Evolutionary conservation across 2,888 invertebrate genomes (phyloP), one percentile per base, ranked within the genome.

Genomic region (Crossocerus cetratus): DNA sequence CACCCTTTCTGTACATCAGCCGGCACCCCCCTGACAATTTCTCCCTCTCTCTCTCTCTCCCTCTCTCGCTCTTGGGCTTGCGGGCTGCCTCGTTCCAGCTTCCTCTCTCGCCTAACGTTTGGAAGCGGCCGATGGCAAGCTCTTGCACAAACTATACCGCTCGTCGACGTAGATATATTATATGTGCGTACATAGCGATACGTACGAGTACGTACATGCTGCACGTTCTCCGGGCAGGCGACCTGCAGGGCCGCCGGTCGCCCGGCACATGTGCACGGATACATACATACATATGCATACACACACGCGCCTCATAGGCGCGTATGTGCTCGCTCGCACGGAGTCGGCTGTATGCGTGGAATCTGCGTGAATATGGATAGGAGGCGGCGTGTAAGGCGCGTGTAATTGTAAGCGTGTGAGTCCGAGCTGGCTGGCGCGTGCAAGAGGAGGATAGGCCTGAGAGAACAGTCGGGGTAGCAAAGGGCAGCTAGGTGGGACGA

Each of bases 111-210:
- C 32, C 49, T 49, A 16, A 16, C 49, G 78, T 57, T 73, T 76
- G 73, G 73, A 45, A 72, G 76, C 75, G 78, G 68, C 74, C 77
- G 77, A 82, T 76, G 76, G 71, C 77, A 71, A 79, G 77, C 80
- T 76, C 78, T 81, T 73, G 75, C 75, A 69, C 81, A 82, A 80
- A 82, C 80, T 80, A 71, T 81, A 82, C 77, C 74, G 58, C 60
- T 69, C 73, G 69, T 74, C 65, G 66, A 76, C 76, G 69, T 62
- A 73, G 72, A 77, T 80, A 76, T 78, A 82, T 83, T 76, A 82
- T 80, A 82, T 69, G 71, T 63, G 80, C 65, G 71, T 60, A 69
- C 74, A 65, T 69, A 62, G 74, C 72, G 59, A 74, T 65, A 76
- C 74, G 73, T 74, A 74, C 44, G 49, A 66, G 62, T 74, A 64